Percentiles rank a stretch among this genome's conserved stretches.
Conservation (phyloP, 2,888 invertebrate species). For the Epinotia ramella region DNA sequence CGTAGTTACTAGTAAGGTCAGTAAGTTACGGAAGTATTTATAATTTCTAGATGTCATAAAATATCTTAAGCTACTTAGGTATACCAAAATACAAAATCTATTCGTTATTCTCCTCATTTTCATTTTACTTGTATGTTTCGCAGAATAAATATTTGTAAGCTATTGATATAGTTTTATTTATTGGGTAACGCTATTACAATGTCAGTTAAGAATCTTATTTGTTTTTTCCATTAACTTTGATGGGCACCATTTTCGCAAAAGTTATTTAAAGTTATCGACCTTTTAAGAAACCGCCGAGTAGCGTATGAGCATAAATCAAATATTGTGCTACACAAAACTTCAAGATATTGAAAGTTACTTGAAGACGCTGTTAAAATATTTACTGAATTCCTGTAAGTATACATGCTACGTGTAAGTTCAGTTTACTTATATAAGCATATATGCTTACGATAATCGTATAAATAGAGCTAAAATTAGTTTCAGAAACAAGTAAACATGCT, state of each 20-base stretch:
- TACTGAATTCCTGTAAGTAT: background rate
- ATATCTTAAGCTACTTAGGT: too few relatives aligned
- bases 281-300: background rate
- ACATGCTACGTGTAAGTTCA: background rate
- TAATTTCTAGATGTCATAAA: too few relatives aligned
- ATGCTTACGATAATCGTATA: conserved; percentile 3
- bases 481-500: background rate
- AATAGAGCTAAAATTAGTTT: background rate
- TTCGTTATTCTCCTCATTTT: too few relatives aligned
- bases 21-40: too few relatives aligned
- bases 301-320: conserved; percentile 9
- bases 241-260: background rate
- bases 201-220: background rate
- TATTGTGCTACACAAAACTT: conserved; percentile 3
- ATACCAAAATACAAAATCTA: too few relatives aligned
- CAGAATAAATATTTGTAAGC: background rate
- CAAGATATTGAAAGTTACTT: conserved; percentile 14
- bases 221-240: background rate
- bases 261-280: background rate
- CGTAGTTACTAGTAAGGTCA: too few relatives aligned
- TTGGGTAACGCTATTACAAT: too few relatives aligned
- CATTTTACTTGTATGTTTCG: too few relatives aligned
- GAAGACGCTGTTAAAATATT: conserved; percentile 11
- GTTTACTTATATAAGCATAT: background rate
- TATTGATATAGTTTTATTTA: too few relatives aligned